Base-by-base conservation (phyloP, 2,888 invertebrate genomes). In the Leptopterna dolabrata region DNA sequence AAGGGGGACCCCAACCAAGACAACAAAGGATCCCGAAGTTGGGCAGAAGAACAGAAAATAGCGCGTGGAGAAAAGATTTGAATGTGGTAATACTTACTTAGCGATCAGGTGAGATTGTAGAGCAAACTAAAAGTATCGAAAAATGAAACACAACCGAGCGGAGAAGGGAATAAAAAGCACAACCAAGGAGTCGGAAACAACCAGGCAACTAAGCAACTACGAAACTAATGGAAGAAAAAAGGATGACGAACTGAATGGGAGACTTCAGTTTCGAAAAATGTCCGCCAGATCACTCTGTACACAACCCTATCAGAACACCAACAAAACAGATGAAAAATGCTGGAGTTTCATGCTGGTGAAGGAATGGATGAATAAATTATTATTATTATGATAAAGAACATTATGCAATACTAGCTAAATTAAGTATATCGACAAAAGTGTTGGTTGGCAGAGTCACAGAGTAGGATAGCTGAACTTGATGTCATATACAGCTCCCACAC, bases 201-300 rank as follows among this genome's bases (percentile, higher is more conserved):
- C 71, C 83, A 70, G 83, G 83, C 83, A 83, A 83, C 83, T 83
- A 83, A 83, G 83, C 83, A 14, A 83, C 83, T 81, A 81, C 81
- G 55, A 55, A 27, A 55, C 81, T 81, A 81, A 81, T 45, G 41
- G 78, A 78, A 78, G 27, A 45, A 63, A 63, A 36, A 63, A 9
- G 63, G 63, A 24, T 24, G 63, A 27, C 63, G 63, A 63, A 63
- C 63, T 63, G 63, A 63, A 63, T 47, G 63, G 24, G 19, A 19
- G 27, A 63, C 24, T 63, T n/a, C 2, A 24, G 27, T 19, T 63
- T 63, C 27, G 0, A 0, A 63, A 63, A 63, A 63, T 19, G 19
- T 63, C 63, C 63, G 1, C 19, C 24, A 63, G 63, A 63, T 19
- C 27, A 27, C 63, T 63, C 63, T 63, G 24, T 9, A 24, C 2